Base-by-base conservation (phyloP, 2,113 vertebrate species). In the Nycticebus coucang region DNA sequence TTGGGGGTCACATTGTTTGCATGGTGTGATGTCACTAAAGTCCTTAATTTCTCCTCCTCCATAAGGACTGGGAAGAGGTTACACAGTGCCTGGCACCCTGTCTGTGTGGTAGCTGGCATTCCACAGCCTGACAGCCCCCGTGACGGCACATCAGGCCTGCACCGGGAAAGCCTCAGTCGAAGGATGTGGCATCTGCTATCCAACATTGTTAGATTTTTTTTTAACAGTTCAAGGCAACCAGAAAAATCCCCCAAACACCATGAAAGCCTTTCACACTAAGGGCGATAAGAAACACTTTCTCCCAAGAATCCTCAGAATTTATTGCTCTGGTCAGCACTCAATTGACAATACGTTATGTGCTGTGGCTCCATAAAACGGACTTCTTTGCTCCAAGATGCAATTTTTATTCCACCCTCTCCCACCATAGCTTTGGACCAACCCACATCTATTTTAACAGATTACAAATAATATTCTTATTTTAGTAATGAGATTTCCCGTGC, bases 181-280 rank as follows among this genome's bases (percentile, higher is more conserved):
- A 91, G 17, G 28, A 92, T 71, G 55, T 95, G 92, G 68, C 77
- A 85, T 68, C 60, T 88, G 66, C 5, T 82, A 19, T 24, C 28
- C 28, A 84, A 82, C 2, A 15, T 79, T 82, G 50, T 88, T 93
- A 78, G 93, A 91, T 68, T 97, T 96, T 95, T 86, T 69, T 89
- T 95, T 93, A 96, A 71, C 80, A 64, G 12, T 86, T 95, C 33
- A 79, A 95, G 88, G 89, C 59, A 66, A 80, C 37, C 41, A 59
- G 72, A 88, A 80, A 91, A 91, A 57, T 9, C 2, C 17, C 57
- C 77, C 60, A 60, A 89, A 85, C 35, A 45, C 21, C 14, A 35
- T 41, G 75, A 94, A 93, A 80, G 71, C 13, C 37, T 96, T 96
- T 94, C 80, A 96, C 92, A 93, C 26, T 60, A 66, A 87, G 75